Conservation (phyloP, 2,797 vertebrate species). For the Carcharodon carcharias region DNA sequence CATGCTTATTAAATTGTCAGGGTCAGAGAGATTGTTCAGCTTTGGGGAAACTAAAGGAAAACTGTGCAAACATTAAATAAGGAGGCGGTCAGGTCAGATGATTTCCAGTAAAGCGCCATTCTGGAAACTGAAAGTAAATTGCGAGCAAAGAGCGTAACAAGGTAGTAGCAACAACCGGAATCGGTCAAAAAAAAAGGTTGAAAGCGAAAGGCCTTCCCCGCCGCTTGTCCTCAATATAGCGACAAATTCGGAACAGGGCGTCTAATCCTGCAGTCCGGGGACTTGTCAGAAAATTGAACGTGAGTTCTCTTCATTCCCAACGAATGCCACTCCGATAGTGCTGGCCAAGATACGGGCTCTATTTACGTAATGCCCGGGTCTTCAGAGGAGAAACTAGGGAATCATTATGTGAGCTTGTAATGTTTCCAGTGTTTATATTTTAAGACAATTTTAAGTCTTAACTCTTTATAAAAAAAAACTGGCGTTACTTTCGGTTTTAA, state of each 20-base stretch:
- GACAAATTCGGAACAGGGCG: not conserved
- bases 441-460: not conserved
- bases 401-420: not conserved
- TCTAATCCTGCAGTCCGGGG: not conserved
- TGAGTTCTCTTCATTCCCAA: not conserved
- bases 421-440: not conserved
- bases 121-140: conserved; percentile 19
- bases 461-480: not conserved
- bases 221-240: too few species aligned
- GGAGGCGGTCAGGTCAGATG: not conserved
- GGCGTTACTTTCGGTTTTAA: not conserved
- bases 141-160: not conserved
- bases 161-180: not conserved
- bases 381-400: not conserved
- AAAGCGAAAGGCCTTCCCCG: too few species aligned
- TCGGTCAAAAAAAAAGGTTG: too few species aligned
- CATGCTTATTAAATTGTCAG: too few species aligned
- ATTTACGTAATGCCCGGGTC: not conserved
- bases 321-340: not conserved
- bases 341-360: not conserved
- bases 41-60: not conserved
- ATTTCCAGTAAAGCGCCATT: not conserved
- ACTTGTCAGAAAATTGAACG: not conserved
- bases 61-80: not conserved
- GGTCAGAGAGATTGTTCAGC: too few species aligned